phyloP scores from a whole-genome alignment of 1,140 invertebrate genomes.

The Pseudomyrmex dendroicus region DNA sequence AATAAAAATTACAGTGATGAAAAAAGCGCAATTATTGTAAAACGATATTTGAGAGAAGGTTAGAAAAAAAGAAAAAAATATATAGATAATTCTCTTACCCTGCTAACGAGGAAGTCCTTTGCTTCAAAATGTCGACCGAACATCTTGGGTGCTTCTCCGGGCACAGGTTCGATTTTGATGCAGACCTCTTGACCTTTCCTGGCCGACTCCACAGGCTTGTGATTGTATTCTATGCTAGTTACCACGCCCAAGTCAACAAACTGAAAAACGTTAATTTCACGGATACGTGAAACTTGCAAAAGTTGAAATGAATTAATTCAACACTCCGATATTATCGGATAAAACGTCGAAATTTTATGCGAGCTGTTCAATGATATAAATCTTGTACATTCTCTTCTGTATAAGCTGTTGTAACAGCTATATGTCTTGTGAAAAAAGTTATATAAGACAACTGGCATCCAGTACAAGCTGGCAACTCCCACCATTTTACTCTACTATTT shows the following conservation, averaged over 20 bases:
- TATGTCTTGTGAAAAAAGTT: too few species aligned
- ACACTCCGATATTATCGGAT: too few species aligned
- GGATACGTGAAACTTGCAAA: too few species aligned
- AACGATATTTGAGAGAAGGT: neutral
- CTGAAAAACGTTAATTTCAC: constrained; percentile 86
- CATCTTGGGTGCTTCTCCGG: constrained; percentile 99
- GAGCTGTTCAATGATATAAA: too few species aligned
- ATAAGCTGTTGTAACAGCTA: too few species aligned
- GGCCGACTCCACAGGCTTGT: constrained; percentile 96
- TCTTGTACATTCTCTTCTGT: too few species aligned
- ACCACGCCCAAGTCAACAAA: constrained; percentile 98
- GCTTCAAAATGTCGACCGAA: constrained; percentile 99
- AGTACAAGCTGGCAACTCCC: too few species aligned
- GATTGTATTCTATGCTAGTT: constrained; percentile 96
- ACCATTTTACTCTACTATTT: neutral
- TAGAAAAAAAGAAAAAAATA: too few species aligned
- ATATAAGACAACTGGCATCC: too few species aligned
- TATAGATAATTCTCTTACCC: constrained; percentile 87
- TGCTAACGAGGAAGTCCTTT: constrained; percentile 97
- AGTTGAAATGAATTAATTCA: too few species aligned
- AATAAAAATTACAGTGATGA: too few species aligned
- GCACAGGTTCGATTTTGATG: constrained; percentile 98
- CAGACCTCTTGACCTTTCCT: constrained; percentile 99
- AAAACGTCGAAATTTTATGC: too few species aligned
- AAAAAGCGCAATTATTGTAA: neutral